phyloP scores from a whole-genome alignment of 2,797 vertebrate genomes.

The Yasuhikotakia modesta region DNA sequence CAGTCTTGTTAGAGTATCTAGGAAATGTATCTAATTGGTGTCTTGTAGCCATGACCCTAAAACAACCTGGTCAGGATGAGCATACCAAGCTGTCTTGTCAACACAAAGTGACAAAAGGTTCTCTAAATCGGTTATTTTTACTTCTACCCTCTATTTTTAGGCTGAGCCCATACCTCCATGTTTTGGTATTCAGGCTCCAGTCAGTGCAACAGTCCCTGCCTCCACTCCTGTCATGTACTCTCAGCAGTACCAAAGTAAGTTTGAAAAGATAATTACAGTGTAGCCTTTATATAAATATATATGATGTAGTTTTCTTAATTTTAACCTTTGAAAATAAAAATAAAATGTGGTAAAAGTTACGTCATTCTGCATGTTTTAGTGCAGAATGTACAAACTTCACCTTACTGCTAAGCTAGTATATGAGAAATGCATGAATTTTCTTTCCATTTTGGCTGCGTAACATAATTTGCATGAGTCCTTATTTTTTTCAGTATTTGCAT shows the following conservation, averaged over 20 bases:
- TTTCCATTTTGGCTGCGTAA: background rate
- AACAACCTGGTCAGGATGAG: no score
- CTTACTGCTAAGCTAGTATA: background rate
- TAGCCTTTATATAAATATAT: background rate
- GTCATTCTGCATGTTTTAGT: no score
- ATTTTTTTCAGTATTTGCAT: background rate
- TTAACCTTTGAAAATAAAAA: background rate
- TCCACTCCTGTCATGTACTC: constrained; percentile 76
- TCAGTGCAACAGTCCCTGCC: constrained; percentile 61
- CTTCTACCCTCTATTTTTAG: constrained; percentile 65
- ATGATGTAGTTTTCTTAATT: background rate
- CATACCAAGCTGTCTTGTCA: no score
- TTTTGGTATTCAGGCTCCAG: constrained; percentile 77
- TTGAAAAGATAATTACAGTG: background rate
- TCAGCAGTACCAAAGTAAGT: constrained; percentile 90
- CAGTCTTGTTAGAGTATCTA: background rate
- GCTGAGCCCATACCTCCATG: constrained; percentile 78
- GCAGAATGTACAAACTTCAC: no score
- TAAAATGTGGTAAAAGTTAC: no score
- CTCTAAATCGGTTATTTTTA: background rate
- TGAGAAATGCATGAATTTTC: constrained; percentile 12
- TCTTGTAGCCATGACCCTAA: background rate
- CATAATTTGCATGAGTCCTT: background rate
- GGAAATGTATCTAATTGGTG: background rate
- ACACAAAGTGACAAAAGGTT: background rate